These are phyloP conservation scores for Stegastes partitus DNA, from an alignment of 2,113 vertebrate species.

Conservation along the genomic window DNA sequence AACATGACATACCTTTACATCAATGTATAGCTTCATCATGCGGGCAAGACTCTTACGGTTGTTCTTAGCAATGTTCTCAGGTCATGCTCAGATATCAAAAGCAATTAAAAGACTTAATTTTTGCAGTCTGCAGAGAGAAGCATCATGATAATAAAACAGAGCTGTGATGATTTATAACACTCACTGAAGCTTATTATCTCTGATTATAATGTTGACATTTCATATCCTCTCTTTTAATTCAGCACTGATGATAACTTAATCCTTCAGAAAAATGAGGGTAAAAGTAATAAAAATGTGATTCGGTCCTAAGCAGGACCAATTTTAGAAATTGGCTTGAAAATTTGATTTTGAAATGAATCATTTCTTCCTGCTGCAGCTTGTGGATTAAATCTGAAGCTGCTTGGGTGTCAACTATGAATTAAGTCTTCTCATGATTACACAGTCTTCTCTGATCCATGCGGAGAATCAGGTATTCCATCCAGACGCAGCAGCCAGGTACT, in stretches of 20 bases:
- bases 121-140: slow-evolving; percentile 4
- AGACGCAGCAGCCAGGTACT: slow-evolving; percentile 24
- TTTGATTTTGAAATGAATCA: slow-evolving; percentile 15
- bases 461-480: slow-evolving; percentile 11
- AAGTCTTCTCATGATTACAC: slow-evolving; percentile 5
- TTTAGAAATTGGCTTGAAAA: slow-evolving; percentile 17
- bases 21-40: slow-evolving; percentile 13
- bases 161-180: neutral
- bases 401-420: slow-evolving; percentile 18
- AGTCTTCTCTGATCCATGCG: slow-evolving; percentile 2
- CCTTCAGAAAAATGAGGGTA: neutral
- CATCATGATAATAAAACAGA: neutral
- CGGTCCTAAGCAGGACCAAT: neutral
- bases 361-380: slow-evolving; percentile 7
- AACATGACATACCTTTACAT: neutral
- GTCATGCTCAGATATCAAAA: slow-evolving; percentile 15
- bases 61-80: neutral
- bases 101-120: slow-evolving; percentile 21
- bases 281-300: slow-evolving; percentile 6
- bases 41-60: neutral
- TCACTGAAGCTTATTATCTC: slow-evolving; percentile 6
- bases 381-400: slow-evolving; percentile 13
- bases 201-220: slow-evolving; percentile 23
- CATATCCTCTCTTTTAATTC: slow-evolving; percentile 10
- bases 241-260: slow-evolving; percentile 1